A percentile compares a stretch with the other conserved stretches of the same genome.
Evolutionary conservation across 2,113 vertebrate genomes (phyloP).

Genomic region (Indicator maculatus): DNA sequence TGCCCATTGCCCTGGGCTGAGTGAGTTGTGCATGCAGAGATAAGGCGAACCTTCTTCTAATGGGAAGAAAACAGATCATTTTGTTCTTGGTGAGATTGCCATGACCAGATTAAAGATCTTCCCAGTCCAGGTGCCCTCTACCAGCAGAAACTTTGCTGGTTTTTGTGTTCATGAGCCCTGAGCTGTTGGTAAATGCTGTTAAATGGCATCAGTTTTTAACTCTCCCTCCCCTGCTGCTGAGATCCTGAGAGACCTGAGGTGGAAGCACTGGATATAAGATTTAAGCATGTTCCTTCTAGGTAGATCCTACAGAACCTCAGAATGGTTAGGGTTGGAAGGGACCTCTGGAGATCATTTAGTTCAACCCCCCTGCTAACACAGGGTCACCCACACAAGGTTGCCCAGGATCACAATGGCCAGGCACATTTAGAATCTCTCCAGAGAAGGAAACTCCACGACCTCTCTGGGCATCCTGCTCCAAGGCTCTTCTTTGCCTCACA

Average conservation of each 20-base stretch:
- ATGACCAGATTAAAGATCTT: not conserved
- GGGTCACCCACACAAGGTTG: no score
- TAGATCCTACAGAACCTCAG: no score
- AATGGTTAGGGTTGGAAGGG: no score
- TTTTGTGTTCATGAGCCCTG: not conserved
- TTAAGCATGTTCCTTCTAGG: not conserved
- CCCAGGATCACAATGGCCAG: no score
- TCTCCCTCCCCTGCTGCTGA: not conserved
- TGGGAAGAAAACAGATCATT: not conserved
- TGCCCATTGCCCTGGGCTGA: not conserved
- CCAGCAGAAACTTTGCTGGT: not conserved
- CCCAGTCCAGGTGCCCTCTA: not conserved
- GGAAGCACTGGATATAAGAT: not conserved
- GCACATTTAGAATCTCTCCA: no score
- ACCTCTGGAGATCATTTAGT: no score
- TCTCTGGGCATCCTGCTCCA: no score
- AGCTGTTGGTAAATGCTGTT: not conserved
- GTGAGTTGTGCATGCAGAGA: accelerated
- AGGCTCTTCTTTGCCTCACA: no score
- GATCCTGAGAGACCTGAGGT: not conserved
- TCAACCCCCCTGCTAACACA: no score
- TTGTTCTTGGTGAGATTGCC: not conserved
- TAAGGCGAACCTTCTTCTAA: not conserved
- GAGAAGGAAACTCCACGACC: no score
- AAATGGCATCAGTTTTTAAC: accelerated